These are phyloP conservation scores for Antitype chi DNA, from an alignment of 2,888 invertebrate genomes.

Conservation along the genomic window DNA sequence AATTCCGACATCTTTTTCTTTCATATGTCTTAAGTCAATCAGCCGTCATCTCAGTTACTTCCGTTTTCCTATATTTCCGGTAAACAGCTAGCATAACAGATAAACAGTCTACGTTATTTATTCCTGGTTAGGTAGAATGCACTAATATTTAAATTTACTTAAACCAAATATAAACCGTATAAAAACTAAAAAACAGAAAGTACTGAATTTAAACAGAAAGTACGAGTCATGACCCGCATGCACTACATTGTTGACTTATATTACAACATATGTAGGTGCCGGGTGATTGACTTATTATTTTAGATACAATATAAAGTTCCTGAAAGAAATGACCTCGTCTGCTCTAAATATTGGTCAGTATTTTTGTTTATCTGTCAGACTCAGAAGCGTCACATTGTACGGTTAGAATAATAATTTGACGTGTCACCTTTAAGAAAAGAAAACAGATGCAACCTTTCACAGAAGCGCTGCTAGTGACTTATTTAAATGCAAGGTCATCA, in stretches of 20 bases:
- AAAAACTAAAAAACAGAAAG: too few species aligned
- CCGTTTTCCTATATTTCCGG: neutral
- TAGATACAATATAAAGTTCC: neutral
- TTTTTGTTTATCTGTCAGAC: neutral
- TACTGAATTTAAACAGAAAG: conserved; percentile 47
- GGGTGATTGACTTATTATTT: neutral
- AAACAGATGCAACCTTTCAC: too few species aligned
- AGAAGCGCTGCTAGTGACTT: too few species aligned
- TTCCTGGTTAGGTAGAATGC: neutral
- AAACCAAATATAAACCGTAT: neutral
- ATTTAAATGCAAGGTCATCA: neutral
- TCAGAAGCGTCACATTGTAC: too few species aligned
- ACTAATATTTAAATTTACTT: neutral
- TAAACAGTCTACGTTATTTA: neutral
- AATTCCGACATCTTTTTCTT: neutral
- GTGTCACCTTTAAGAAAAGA: neutral
- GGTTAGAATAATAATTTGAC: neutral
- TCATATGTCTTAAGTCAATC: neutral
- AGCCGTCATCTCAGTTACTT: neutral
- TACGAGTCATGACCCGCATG: conserved; percentile 40
- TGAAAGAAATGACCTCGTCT: neutral
- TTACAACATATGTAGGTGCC: conserved; percentile 20
- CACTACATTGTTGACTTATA: conserved; percentile 7
- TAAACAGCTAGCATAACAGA: neutral
- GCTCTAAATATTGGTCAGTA: too few species aligned